A percentile compares a stretch with the other conserved stretches of the same genome.
Evolutionary conservation across 2,113 vertebrate genomes (phyloP).

Genomic region (Ctenodactylus gundi): DNA sequence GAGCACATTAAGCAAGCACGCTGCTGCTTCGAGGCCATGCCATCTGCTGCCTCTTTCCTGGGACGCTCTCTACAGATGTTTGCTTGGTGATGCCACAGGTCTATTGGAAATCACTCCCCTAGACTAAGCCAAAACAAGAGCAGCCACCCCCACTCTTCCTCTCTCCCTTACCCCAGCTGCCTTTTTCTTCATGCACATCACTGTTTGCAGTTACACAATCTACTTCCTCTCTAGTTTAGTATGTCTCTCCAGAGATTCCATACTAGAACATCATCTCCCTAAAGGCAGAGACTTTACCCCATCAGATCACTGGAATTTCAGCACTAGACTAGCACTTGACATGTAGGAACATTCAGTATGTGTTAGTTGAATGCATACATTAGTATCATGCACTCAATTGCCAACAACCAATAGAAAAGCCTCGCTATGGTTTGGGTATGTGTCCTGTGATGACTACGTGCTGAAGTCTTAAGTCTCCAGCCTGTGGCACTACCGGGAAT

Average conservation of each 20-base stretch:
- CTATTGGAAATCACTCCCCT: not conserved
- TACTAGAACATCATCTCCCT: not conserved
- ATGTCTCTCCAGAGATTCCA: not conserved
- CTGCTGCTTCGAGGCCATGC: not conserved
- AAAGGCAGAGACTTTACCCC: not conserved
- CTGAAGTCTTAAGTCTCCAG: not conserved
- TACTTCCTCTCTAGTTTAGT: not conserved
- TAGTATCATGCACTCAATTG: not conserved
- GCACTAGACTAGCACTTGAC: not conserved
- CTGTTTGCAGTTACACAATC: not conserved
- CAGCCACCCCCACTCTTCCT: not conserved
- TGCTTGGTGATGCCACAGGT: not conserved
- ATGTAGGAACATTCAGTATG: not conserved
- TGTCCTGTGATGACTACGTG: not conserved
- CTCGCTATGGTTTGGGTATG: not conserved
- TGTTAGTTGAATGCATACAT: not conserved
- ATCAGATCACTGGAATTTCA: not conserved
- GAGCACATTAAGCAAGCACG: not conserved
- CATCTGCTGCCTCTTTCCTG: not conserved
- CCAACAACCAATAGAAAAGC: not conserved
- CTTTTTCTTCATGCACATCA: not conserved
- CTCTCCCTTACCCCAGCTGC: not conserved
- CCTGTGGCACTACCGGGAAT: not conserved
- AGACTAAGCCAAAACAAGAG: not conserved
- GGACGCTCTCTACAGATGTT: not conserved